phyloP scores from a whole-genome alignment of 1,140 invertebrate genomes.

The Panonychus citri region DNA sequence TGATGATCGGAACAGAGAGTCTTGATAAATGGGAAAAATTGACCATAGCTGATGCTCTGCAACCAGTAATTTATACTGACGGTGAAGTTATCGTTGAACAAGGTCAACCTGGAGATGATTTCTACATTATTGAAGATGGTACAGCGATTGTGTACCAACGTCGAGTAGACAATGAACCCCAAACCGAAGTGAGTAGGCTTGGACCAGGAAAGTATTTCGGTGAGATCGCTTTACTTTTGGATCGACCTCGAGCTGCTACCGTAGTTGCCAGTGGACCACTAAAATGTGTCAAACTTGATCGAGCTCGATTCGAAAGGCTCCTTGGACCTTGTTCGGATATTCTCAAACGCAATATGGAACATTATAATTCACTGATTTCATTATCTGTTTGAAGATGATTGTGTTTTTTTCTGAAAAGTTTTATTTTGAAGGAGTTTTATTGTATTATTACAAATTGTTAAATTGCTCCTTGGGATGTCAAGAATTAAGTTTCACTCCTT shows the following conservation, averaged over 20 bases:
- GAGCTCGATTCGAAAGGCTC: slow-evolving; percentile 82
- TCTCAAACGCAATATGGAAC: slow-evolving; percentile 92
- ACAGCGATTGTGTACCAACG: slow-evolving; percentile 80
- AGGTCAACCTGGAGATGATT: slow-evolving; percentile 93
- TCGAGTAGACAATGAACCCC: slow-evolving; percentile 42
- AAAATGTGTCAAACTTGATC: slow-evolving; percentile 94
- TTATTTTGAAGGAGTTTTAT: too few species aligned
- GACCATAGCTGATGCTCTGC: slow-evolving; percentile 90
- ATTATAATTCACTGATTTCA: slow-evolving; percentile 91
- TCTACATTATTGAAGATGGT: slow-evolving; percentile 97
- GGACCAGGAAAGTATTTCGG: slow-evolving; percentile 96
- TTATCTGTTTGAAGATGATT: not conserved
- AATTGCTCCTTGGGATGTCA: too few species aligned
- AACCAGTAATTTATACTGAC: slow-evolving; percentile 78
- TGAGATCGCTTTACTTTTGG: slow-evolving; percentile 86
- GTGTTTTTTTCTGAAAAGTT: not conserved
- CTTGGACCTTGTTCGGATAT: slow-evolving; percentile 96
- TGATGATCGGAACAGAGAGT: too few species aligned
- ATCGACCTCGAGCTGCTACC: slow-evolving; percentile 86
- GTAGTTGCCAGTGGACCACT: slow-evolving; percentile 79
- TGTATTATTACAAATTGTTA: too few species aligned
- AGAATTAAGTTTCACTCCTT: too few species aligned
- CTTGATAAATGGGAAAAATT: slow-evolving; percentile 97
- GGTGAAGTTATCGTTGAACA: slow-evolving; percentile 88
- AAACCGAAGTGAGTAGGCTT: slow-evolving; percentile 74